phyloP scores from a whole-genome alignment of 2,113 vertebrate species.

The Pangasianodon hypophthalmus region DNA sequence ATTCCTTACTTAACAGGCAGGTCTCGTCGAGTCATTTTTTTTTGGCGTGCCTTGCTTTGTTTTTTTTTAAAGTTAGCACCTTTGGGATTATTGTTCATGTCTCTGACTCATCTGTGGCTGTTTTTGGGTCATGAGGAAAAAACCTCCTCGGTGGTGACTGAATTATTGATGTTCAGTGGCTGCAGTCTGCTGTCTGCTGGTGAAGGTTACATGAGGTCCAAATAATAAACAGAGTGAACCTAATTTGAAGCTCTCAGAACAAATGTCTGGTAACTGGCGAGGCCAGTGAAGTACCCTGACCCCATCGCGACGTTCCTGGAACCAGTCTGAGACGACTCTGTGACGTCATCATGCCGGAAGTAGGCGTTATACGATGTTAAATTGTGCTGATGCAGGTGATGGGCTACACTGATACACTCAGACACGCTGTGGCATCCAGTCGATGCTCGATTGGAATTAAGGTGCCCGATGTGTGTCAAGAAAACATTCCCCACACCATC shows the following conservation, averaged over 20 bases:
- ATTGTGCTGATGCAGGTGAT: no score
- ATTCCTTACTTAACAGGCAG: neutral
- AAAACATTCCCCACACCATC: neutral
- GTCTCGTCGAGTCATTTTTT: neutral
- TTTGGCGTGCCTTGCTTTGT: neutral
- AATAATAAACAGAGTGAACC: neutral
- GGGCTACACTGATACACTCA: neutral
- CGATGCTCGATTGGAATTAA: neutral
- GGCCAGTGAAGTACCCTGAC: neutral
- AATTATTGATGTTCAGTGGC: slow-evolving; percentile 42
- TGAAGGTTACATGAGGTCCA: neutral
- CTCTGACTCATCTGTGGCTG: neutral
- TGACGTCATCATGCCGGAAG: no score
- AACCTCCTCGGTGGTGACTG: neutral
- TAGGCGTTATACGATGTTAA: no score
- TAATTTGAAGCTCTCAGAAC: neutral
- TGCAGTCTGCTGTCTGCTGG: neutral
- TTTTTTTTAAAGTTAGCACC: neutral
- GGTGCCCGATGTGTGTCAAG: neutral
- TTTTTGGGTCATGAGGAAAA: slow-evolving; percentile 26
- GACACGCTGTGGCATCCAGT: neutral
- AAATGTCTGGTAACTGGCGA: neutral
- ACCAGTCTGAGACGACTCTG: no score
- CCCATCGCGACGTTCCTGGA: neutral
- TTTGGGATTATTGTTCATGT: neutral